Base-by-base conservation (phyloP, 1,140 invertebrate species). In the Diuraphis noxia region DNA sequence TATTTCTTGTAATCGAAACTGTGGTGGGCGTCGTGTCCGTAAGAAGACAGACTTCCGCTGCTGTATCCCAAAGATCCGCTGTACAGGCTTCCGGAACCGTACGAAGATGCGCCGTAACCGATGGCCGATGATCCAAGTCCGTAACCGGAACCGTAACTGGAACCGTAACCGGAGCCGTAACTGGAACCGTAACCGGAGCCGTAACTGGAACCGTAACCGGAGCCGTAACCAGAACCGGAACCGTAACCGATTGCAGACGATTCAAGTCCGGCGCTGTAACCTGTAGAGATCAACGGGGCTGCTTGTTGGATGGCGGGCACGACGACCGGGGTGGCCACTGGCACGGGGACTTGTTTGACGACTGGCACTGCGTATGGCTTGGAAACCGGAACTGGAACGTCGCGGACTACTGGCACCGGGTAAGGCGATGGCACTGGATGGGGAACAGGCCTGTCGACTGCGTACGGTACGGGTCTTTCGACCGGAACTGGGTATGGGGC, bases 401-500 rank as follows among this genome's bases (percentile, higher is more conserved):
- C 87, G 34, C 85, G 86, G 38, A 87, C 46, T 0, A 92, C 92
- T 10, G 92, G 90, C 6, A 91, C 90, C 40, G 90, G 90, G 72
- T 91, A 91, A 4, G 86, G 84, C 0, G 81, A 43, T 23, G 91
- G 52, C 1, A 92, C 87, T 49, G 92, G 92, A n/a, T 88, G 46
- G 2, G 90, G 86, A 52, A 92, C 90, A 1, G 90, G 46, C 46
- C 63, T 89, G 46, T 91, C 91, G 2, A 92, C 91, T 38, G 79
- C 49, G 88, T 92, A 92, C 0, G 92, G 92, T 0, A 92, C 90
- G 43, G 92, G 86, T 4, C 91, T 92, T n/a, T 91, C 90, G 25
- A 92, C 92, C 23, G 85, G 72, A 1, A 92, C 91, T 52, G 91
- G 92, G 38, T 92, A 91, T 23, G 92, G 92, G 7, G 82, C 49